These are phyloP conservation scores for Callocephalon fimbriatum DNA, from an alignment of 2,113 vertebrate species.

Conservation along the genomic window DNA sequence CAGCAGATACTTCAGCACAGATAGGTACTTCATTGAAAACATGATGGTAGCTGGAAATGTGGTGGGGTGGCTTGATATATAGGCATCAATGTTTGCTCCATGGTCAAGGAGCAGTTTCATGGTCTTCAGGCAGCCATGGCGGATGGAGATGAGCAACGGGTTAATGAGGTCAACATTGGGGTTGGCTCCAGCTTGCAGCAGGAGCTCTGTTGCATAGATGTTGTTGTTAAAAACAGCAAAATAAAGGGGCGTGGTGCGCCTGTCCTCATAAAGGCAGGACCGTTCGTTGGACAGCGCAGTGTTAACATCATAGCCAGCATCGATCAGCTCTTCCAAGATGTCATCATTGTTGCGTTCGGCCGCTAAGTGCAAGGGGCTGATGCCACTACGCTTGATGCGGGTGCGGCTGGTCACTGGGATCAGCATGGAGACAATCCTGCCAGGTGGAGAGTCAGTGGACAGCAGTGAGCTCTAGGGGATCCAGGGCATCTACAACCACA, in stretches of 20 bases:
- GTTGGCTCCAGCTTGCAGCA: slow-evolving; percentile 88
- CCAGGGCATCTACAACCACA: background rate
- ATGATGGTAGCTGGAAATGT: slow-evolving; percentile 89
- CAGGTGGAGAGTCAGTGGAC: background rate
- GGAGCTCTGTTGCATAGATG: slow-evolving; percentile 77
- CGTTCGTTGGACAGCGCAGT: slow-evolving; percentile 82
- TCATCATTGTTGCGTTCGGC: slow-evolving; percentile 87
- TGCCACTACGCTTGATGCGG: slow-evolving; percentile 84
- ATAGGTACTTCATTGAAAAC: slow-evolving; percentile 86
- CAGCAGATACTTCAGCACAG: slow-evolving; percentile 88
- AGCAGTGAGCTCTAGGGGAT: background rate
- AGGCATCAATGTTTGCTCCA: slow-evolving; percentile 85
- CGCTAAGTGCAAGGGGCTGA: slow-evolving; percentile 93
- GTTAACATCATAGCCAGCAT: slow-evolving; percentile 90
- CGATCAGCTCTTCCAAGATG: slow-evolving; percentile 84
- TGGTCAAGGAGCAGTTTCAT: slow-evolving; percentile 88
- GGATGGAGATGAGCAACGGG: slow-evolving; percentile 90
- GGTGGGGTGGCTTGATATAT: slow-evolving; percentile 82
- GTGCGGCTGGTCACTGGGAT: slow-evolving; percentile 86
- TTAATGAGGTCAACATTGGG: slow-evolving; percentile 90
- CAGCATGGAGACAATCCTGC: slow-evolving; percentile 89
- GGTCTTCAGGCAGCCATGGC: slow-evolving; percentile 83
- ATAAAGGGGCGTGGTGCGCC: slow-evolving; percentile 87
- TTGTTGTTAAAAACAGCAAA: slow-evolving; percentile 91
- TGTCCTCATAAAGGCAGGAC: slow-evolving; percentile 88